These are phyloP conservation scores for Sialis lutaria DNA, from an alignment of 2,888 invertebrate species.

Conservation along the genomic window DNA sequence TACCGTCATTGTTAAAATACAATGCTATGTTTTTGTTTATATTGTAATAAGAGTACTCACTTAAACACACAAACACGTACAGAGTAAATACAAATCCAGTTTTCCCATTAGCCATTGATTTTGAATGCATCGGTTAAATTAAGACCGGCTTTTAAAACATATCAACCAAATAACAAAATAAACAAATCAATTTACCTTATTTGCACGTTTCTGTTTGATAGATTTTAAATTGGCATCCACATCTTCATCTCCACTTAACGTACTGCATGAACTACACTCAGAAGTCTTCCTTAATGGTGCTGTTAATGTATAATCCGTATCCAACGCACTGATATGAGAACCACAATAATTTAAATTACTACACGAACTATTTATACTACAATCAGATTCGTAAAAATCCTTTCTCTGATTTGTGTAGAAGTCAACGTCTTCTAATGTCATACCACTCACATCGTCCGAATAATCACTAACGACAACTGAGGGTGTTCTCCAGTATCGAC, in stretches of 20 bases:
- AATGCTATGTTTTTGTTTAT: no score
- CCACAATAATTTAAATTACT: slow-evolving; percentile 39
- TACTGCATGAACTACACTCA: slow-evolving; percentile 59
- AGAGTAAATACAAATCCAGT: no score
- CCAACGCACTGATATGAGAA: slow-evolving; percentile 34
- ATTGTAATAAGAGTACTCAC: no score
- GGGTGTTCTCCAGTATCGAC: slow-evolving; percentile 57
- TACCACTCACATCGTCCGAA: slow-evolving; percentile 48
- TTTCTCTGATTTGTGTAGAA: slow-evolving; percentile 31
- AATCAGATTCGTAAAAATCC: slow-evolving; percentile 23
- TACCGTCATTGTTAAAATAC: no score
- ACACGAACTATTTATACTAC: slow-evolving; percentile 37
- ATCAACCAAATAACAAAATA: no score
- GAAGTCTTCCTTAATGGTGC: slow-evolving; percentile 49
- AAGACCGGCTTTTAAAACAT: no score
- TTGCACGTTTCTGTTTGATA: not conserved
- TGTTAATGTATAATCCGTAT: slow-evolving; percentile 30
- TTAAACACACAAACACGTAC: no score
- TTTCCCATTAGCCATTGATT: no score
- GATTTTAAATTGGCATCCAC: slow-evolving; percentile 13
- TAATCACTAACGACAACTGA: slow-evolving; percentile 80
- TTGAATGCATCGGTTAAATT: no score
- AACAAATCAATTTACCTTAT: slow-evolving; percentile 1
- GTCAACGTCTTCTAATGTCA: slow-evolving; percentile 40
- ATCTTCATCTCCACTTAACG: slow-evolving; percentile 55